Evolutionary conservation across 2,797 vertebrate species (phyloP), one percentile per base, ranked within the genome.

Genomic region (Spinus olivaceus): DNA sequence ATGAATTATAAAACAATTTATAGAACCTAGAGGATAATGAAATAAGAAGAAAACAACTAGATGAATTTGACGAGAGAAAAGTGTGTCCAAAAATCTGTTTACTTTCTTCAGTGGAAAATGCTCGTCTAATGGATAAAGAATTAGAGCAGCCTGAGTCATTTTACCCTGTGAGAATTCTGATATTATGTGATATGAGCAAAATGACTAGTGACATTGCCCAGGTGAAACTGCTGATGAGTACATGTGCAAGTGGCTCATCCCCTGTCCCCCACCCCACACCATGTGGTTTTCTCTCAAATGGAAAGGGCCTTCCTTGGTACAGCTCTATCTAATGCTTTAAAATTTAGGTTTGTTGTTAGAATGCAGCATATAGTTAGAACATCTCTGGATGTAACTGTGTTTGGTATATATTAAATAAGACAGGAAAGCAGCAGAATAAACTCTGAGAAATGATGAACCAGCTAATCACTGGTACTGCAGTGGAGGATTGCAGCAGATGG

Each of bases 1-100:
- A 72, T 88, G 7, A 90, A 84, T 94, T 93, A 84, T 54, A 22
- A 81, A 81, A 41, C 47, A 83, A 65, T 81, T 83, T 83, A 25
- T 79, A 47, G 54, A 35, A 72, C 18, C 27, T 81, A 72, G 35
- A 84, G 17, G 15, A 57, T 83, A 88, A 86, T 81, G 69, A 84
- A 88, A 88, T 82, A 89, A 35, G 41, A 94, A 73, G 30, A 77
- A 86, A 72, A 7, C 20, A 71, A 54, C 15, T 18, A 37, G 53
- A 65, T 76, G 7, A 72, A 76, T 88, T 61, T 86, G 63, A 81
- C 39, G 71, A 81, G 41, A 93, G 35, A 5, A 28, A 78, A 81
- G 50, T 69, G 23, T 1, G 0, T 78, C 4, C 53, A 91, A 91
- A 59, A 67, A 30, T 56, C 28, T 37, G 10, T 70, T 87, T 64